A percentile compares a stretch with the other conserved stretches of the same genome.
Conservation (phyloP, 2,888 invertebrate genomes). For the Tipula vernalis region DNA sequence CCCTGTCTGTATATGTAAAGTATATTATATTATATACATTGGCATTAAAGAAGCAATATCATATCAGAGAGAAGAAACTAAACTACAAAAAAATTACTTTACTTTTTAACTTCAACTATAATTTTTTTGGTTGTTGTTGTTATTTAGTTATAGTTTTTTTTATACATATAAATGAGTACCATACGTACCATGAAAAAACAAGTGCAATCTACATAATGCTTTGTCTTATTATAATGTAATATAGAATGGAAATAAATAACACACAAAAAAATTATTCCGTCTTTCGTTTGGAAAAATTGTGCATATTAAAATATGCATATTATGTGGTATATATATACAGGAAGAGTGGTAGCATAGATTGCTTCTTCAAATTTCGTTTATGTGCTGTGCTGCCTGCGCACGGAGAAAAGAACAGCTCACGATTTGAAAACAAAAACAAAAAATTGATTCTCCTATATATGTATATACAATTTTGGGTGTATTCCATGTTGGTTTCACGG, state of each 20-base stretch:
- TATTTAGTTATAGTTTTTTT: background rate
- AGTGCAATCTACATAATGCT: background rate
- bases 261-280: background rate
- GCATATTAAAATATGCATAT: background rate
- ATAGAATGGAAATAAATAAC: background rate
- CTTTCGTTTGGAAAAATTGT: background rate
- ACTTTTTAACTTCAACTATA: background rate
- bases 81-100: background rate
- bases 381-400: background rate
- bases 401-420: background rate
- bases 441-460: too few relatives aligned
- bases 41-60: background rate
- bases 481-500: too few relatives aligned
- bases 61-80: background rate
- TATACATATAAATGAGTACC: background rate
- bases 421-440: background rate
- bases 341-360: background rate
- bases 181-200: background rate
- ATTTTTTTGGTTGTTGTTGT: background rate
- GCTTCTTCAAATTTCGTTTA: background rate
- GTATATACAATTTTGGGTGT: too few relatives aligned
- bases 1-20: too few relatives aligned
- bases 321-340: background rate
- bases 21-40: too few relatives aligned
- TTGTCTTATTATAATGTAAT: background rate